These are phyloP conservation scores for Symphodus melops DNA, from an alignment of 2,113 vertebrate genomes.

Conservation along the genomic window DNA sequence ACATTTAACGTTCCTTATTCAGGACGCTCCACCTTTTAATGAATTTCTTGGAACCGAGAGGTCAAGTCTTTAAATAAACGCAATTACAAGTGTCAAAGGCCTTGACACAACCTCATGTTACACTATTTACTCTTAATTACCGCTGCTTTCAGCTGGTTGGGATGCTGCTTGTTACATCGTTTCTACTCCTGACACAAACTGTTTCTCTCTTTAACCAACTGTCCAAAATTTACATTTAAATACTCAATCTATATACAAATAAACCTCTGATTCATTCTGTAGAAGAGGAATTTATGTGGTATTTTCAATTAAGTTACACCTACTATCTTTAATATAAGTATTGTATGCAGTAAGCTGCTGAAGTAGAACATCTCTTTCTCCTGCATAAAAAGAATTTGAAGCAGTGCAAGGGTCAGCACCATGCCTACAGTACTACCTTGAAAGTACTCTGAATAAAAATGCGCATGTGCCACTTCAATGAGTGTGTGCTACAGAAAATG, in stretches of 20 bases:
- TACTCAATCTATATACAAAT: not conserved
- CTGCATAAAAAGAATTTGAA: constrained; percentile 2
- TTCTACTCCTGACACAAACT: constrained; percentile 17
- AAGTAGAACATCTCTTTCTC: not conserved
- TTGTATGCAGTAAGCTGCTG: not conserved
- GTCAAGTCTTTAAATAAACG: constrained; percentile 78
- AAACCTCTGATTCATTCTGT: not conserved
- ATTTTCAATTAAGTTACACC: not conserved
- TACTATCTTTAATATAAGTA: not conserved
- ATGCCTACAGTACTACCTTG: not conserved
- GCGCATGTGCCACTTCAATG: not conserved
- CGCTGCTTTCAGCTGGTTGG: constrained; percentile 41
- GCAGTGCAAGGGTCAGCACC: not conserved
- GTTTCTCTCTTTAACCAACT: constrained; percentile 34
- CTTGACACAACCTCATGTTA: constrained; percentile 65
- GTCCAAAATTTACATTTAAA: constrained; percentile 10
- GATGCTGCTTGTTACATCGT: constrained; percentile 37
- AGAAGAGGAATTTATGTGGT: not conserved
- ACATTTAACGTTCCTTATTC: constrained; percentile 72
- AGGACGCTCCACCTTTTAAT: constrained; percentile 65
- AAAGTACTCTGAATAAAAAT: constrained; percentile 11
- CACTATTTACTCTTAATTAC: constrained; percentile 78
- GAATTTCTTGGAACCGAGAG: constrained; percentile 67
- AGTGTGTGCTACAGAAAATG: not conserved
- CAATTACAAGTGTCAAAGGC: constrained; percentile 79